Evolutionary conservation across 2,113 vertebrate genomes (phyloP), one percentile per base, ranked within the genome.

Genomic region (Barbus barbus): DNA sequence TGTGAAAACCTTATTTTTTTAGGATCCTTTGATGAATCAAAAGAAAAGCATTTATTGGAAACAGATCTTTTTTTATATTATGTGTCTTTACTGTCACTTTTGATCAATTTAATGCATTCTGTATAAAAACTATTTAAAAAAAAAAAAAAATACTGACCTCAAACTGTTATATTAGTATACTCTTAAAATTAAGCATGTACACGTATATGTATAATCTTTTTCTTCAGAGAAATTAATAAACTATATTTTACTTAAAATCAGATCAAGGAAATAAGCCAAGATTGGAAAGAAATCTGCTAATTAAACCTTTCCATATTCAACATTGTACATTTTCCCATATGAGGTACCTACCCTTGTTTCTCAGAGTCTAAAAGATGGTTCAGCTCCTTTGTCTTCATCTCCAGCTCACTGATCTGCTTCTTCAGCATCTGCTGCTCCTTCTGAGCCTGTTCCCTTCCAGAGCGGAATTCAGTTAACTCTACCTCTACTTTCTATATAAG

Each of bases 401-500:
- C 96, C 74, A 94, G 90, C 60, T 96, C 95, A 1, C 92, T 87
- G 24, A 87, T 92, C 33, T 95, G 94, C 85, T 97, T 94, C 80
- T 91, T 95, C 82, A 96, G 94, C 48, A 93, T 93, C 73, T 96
- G 92, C 22, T 96, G 87, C 77, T 96, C 95, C 84, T 95, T 93
- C 82, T 96, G 92, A 58, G 86, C 83, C 90, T 98, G 96, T 12
- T 98, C 96, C 77, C 93, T 94, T 80, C 91, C 89, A 22, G 90
- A 85, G 90, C 93, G 95, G 84, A 95, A 76, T 87, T 98, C 96
- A 56, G 89, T 85, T 81, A 93, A 24, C 78, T 98, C 96, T 22
- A 90, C 91, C 91, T 99, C 97, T 85, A 96, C 85, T 95, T 98
- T 99, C 98, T 99, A 87, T 84, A 20, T 4, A 46, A 82, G 14